phyloP scores from a whole-genome alignment of 2,797 vertebrate genomes.

The Staurois parvus region DNA sequence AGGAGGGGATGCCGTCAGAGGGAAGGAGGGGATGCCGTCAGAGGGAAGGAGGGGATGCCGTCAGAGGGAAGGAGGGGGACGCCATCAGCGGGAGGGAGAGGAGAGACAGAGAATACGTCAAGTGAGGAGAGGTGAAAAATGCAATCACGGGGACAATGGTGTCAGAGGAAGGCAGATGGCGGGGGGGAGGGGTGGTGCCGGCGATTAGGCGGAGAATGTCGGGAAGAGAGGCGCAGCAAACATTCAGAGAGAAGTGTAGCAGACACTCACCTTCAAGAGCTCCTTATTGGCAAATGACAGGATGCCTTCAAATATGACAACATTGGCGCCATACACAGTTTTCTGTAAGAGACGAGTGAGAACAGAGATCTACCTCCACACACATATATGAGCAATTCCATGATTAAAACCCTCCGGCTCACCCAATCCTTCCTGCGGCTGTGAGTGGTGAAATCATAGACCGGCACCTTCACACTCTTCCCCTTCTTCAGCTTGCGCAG shows the following conservation, averaged over 20 bases:
- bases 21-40: too few relatives aligned
- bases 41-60: too few relatives aligned
- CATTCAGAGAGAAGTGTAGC: too few relatives aligned
- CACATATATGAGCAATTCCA: not conserved
- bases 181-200: not conserved
- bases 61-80: too few relatives aligned
- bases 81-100: too few relatives aligned
- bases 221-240: too few relatives aligned
- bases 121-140: too few relatives aligned
- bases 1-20: too few relatives aligned
- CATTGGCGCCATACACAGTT: conserved; percentile 90
- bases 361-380: not conserved
- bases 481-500: conserved; percentile 89
- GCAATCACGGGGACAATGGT: too few relatives aligned
- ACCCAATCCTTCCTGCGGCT: conserved; percentile 89
- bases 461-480: conserved; percentile 89
- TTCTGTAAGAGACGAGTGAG: conserved; percentile 76
- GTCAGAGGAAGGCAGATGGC: not conserved
- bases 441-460: conserved; percentile 88
- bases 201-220: too few relatives aligned
- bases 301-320: conserved; percentile 93
- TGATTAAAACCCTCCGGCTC: conserved; percentile 42
- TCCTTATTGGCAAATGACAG: conserved; percentile 92
- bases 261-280: conserved; percentile 83
- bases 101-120: too few relatives aligned